Conservation (phyloP, 2,113 vertebrate species). For the Hypomesus transpacificus region DNA sequence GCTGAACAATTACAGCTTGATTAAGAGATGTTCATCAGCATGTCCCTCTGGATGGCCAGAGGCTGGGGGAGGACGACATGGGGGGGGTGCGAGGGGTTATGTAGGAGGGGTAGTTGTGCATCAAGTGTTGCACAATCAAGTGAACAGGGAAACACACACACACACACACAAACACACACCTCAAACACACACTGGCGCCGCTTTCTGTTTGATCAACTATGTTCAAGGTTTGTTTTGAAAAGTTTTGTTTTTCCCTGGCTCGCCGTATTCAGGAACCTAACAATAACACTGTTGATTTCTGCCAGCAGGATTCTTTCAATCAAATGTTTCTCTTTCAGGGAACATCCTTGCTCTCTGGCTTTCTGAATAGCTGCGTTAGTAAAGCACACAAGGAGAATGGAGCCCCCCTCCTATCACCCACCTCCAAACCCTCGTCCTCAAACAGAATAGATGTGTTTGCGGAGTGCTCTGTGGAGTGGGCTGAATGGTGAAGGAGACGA, state of each 20-base stretch:
- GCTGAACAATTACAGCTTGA: constrained; percentile 75
- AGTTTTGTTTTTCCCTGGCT: constrained; percentile 32
- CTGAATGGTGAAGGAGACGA: constrained; percentile 14
- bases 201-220: neutral
- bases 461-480: constrained; percentile 9
- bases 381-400: constrained; percentile 27
- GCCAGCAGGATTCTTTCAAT: constrained; percentile 27
- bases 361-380: constrained; percentile 48
- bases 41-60: constrained; percentile 33
- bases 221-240: constrained; percentile 31
- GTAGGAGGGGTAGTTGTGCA: neutral
- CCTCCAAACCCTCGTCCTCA: constrained; percentile 32
- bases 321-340: constrained; percentile 40
- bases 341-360: constrained; percentile 34
- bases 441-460: constrained; percentile 34
- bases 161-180: constrained; percentile 21
- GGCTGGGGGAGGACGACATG: constrained; percentile 27
- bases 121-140: neutral
- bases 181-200: neutral
- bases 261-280: constrained; percentile 37
- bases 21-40: constrained; percentile 74
- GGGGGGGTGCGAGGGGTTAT: neutral
- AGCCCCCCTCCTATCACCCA: constrained; percentile 16
- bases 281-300: constrained; percentile 40
- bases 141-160: neutral